A percentile compares a stretch with the other conserved stretches of the same genome.
These are phyloP conservation scores for Seira sanloemensis DNA, from an alignment of 2,888 invertebrate species.

Conservation along the genomic window DNA sequence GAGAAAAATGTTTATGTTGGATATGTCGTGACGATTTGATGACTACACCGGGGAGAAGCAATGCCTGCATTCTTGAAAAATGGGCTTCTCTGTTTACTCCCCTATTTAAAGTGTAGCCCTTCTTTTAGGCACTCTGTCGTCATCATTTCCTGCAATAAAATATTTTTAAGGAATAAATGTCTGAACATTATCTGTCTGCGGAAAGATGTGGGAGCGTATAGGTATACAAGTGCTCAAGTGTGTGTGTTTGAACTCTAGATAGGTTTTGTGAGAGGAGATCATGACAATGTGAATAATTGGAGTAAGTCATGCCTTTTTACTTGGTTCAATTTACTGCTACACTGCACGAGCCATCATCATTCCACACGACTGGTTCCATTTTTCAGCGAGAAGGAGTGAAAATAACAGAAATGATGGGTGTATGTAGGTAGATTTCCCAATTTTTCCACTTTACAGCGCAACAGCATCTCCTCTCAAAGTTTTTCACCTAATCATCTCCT, in stretches of 20 bases:
- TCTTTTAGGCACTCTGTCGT: conserved; percentile 2
- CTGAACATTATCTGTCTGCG: background rate
- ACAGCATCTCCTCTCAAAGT: too few relatives aligned
- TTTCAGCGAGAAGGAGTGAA: conserved; percentile 12
- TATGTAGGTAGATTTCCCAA: too few relatives aligned
- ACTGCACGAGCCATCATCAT: conserved; percentile 57
- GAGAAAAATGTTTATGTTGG: background rate
- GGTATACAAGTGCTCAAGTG: background rate
- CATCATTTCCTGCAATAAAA: conserved; percentile 14
- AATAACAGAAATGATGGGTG: conserved; percentile 9
- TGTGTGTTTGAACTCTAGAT: background rate
- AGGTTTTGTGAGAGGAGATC: conserved; percentile 32
- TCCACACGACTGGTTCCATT: conserved; percentile 39
- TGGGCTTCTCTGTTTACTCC: conserved; percentile 1
- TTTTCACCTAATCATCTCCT: too few relatives aligned
- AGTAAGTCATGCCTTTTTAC: conserved; percentile 51
- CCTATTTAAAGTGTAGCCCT: background rate
- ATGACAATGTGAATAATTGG: conserved; percentile 69
- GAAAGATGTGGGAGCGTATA: background rate
- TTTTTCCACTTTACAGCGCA: too few relatives aligned
- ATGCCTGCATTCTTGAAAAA: background rate
- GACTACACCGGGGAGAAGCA: too few relatives aligned
- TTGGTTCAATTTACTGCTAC: conserved; percentile 53
- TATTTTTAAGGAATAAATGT: conserved; percentile 7
- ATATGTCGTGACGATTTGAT: background rate